Evolutionary conservation across 2,797 vertebrate species (phyloP).

Genomic region (Yasuhikotakia modesta): DNA sequence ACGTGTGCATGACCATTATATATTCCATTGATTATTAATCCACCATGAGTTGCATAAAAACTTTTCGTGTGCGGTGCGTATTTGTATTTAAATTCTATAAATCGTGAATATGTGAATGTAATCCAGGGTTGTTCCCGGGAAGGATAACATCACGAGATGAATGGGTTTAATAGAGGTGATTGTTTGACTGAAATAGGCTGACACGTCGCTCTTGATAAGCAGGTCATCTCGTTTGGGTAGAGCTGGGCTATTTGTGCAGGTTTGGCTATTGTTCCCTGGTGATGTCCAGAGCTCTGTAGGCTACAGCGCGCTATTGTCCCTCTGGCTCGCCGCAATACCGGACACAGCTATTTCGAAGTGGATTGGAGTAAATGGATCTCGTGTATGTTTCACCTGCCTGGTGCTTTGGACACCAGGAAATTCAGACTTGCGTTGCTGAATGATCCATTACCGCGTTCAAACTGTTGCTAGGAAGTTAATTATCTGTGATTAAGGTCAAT

Average conservation of each 20-base stretch:
- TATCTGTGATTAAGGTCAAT: conserved; percentile 49
- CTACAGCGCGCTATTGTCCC: conserved; percentile 44
- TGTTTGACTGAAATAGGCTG: conserved; percentile 8
- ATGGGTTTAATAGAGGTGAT: conserved; percentile 26
- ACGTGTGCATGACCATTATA: conserved; percentile 16
- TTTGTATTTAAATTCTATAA: conserved; percentile 34
- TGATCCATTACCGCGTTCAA: background rate
- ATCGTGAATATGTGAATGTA: background rate
- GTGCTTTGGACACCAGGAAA: conserved; percentile 15
- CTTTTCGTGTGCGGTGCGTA: conserved; percentile 40
- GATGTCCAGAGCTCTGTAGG: conserved; percentile 43
- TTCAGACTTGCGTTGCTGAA: conserved; percentile 12
- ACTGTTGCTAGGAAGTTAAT: conserved; percentile 54
- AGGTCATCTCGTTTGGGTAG: conserved; percentile 39
- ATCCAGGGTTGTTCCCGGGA: background rate
- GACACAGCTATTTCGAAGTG: conserved; percentile 56
- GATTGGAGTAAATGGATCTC: conserved; percentile 34
- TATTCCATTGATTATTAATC: conserved; percentile 43
- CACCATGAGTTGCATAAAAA: conserved; percentile 51
- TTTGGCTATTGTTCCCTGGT: conserved; percentile 53
- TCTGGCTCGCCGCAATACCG: conserved; percentile 59
- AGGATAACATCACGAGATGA: conserved; percentile 5
- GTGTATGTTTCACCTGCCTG: conserved; percentile 21
- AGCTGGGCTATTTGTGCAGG: conserved; percentile 34
- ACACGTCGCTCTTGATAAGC: conserved; percentile 43